Percentiles rank a stretch among this genome's conserved stretches.
Conservation (phyloP, 1,140 invertebrate species). For the Ceratosolen fusciceps region DNA sequence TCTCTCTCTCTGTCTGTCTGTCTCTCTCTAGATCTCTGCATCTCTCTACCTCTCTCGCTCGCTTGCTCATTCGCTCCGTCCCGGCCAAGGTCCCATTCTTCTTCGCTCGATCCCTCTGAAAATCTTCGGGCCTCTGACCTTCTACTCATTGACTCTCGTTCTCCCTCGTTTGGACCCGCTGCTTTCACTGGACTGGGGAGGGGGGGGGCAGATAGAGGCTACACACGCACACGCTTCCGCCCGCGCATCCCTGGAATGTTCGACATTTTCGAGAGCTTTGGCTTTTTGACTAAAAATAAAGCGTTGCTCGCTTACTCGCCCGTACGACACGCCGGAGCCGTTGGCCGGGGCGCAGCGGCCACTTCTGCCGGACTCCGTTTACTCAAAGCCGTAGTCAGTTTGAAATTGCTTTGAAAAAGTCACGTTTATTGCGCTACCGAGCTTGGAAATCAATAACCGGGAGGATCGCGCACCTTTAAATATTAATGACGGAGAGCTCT, state of each 20-base stretch:
- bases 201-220: too few species aligned
- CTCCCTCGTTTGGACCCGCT: not conserved
- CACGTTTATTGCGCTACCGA: too few species aligned
- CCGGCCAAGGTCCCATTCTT: constrained; percentile 33
- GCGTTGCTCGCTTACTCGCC: not conserved
- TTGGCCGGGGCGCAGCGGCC: too few species aligned
- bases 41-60: constrained; percentile 14
- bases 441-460: too few species aligned
- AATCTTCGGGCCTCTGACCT: constrained; percentile 42
- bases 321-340: not conserved
- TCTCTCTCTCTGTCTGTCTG: not conserved
- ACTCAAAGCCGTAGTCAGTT: too few species aligned
- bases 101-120: constrained; percentile 17
- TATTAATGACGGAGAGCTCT: too few species aligned
- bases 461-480: too few species aligned
- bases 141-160: constrained; percentile 23
- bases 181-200: too few species aligned
- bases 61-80: constrained; percentile 6
- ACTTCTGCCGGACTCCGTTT: too few species aligned
- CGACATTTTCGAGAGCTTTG: constrained; percentile 11
- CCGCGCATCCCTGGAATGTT: constrained; percentile 1
- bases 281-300: constrained; percentile 38
- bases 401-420: too few species aligned
- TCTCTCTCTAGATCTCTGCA: not conserved
- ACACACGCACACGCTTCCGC: constrained; percentile 9